Percentiles rank a stretch among this genome's conserved stretches.
Evolutionary conservation across 2,797 vertebrate species (phyloP).

Genomic region (Heliangelus exortis): DNA sequence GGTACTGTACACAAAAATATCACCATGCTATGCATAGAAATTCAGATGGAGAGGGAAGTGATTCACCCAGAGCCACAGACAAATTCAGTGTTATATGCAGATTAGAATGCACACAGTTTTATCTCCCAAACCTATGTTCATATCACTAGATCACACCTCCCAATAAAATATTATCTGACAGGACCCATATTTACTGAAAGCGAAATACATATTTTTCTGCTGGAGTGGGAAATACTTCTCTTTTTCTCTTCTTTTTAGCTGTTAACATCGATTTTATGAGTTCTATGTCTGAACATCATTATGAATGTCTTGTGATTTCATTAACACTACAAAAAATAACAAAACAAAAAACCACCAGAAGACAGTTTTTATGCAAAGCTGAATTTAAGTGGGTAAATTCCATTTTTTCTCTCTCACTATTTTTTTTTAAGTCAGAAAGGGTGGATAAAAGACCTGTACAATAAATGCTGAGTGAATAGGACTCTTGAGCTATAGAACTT

Average conservation of each 20-base stretch:
- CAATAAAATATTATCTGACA: background rate
- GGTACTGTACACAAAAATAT: background rate
- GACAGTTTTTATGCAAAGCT: slow-evolving; percentile 74
- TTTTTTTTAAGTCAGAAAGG: slow-evolving; percentile 55
- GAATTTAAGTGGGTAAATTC: slow-evolving; percentile 72
- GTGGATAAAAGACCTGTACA: slow-evolving; percentile 73
- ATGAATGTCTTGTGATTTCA: slow-evolving; percentile 67
- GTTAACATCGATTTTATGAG: slow-evolving; percentile 59
- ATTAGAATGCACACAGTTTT: background rate
- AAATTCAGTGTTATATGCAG: background rate
- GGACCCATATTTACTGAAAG: slow-evolving; percentile 29
- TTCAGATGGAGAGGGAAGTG: background rate
- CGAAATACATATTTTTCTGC: slow-evolving; percentile 42
- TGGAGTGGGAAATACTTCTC: slow-evolving; percentile 47
- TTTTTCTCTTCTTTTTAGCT: slow-evolving; percentile 24
- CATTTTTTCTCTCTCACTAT: background rate
- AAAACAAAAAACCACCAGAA: slow-evolving; percentile 5
- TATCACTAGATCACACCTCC: background rate
- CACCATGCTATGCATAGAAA: background rate
- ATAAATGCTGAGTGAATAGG: slow-evolving; percentile 79
- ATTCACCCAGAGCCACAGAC: background rate
- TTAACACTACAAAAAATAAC: slow-evolving; percentile 66
- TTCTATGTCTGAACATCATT: slow-evolving; percentile 65
- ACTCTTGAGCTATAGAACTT: slow-evolving; percentile 75
- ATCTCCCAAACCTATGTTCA: background rate